Evolutionary conservation across 2,888 invertebrate genomes (phyloP).

Genomic region (Galerucella pusilla): DNA sequence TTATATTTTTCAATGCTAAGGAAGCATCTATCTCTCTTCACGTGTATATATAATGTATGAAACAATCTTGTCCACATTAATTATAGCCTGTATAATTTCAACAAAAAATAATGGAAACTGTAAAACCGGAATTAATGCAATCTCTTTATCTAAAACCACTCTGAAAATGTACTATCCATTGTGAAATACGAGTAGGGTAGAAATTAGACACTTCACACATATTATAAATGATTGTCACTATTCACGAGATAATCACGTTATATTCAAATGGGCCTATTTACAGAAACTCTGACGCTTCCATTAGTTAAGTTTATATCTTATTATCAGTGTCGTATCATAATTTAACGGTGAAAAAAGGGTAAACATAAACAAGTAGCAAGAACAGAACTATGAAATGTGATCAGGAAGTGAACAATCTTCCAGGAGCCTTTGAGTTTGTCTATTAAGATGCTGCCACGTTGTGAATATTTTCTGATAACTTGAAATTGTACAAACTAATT

Average conservation of each 20-base stretch:
- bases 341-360: not conserved
- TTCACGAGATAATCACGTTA: not conserved
- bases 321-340: not conserved
- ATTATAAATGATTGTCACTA: not conserved
- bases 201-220: constrained; percentile 5
- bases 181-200: not conserved
- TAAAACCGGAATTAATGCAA: constrained; percentile 13
- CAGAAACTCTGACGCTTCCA: not conserved
- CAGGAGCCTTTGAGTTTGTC: no score
- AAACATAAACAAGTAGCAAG: not conserved
- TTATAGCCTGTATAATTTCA: not conserved
- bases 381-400: not conserved
- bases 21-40: no score
- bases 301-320: not conserved
- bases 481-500: no score
- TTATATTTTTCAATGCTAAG: no score
- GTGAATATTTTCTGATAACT: no score
- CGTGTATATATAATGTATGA: not conserved
- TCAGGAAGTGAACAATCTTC: no score
- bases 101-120: not conserved
- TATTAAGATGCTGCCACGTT: no score
- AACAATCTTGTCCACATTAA: not conserved
- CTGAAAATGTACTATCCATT: not conserved
- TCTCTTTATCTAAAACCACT: not conserved
- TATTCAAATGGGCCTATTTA: not conserved